phyloP scores from a whole-genome alignment of 2,888 invertebrate species.

The Chrysina gloriosa region DNA sequence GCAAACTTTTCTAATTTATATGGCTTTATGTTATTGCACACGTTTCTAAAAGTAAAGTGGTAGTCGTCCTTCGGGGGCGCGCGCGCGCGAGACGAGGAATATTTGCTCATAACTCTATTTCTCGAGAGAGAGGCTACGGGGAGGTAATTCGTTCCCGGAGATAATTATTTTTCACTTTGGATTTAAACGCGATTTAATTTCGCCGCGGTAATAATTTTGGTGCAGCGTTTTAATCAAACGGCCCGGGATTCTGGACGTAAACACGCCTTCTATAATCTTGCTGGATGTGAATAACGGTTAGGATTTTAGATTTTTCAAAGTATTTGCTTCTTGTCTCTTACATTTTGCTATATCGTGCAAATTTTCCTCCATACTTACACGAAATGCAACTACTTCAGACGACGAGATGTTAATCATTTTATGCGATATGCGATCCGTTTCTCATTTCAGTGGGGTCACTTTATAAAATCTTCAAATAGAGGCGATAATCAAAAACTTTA shows the following conservation, averaged over 20 bases:
- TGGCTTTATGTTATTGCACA: constrained; percentile 25
- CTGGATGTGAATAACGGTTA: neutral
- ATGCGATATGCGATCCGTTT: too few relatives aligned
- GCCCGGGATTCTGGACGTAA: too few relatives aligned
- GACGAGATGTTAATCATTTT: too few relatives aligned
- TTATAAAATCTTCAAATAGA: too few relatives aligned
- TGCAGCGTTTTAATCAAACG: neutral
- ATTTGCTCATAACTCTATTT: neutral
- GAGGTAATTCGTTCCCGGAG: neutral
- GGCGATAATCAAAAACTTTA: too few relatives aligned
- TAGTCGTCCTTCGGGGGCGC: neutral
- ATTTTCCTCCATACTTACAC: too few relatives aligned
- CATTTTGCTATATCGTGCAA: too few relatives aligned
- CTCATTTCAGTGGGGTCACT: too few relatives aligned
- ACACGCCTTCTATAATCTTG: too few relatives aligned
- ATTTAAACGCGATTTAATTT: neutral
- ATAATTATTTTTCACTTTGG: neutral
- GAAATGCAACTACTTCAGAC: too few relatives aligned
- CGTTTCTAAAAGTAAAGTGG: neutral
- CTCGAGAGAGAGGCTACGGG: neutral
- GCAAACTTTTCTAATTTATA: constrained; percentile 33
- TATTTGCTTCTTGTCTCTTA: too few relatives aligned
- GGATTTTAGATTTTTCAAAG: too few relatives aligned
- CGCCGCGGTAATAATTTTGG: neutral
- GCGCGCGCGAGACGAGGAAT: neutral